Conservation (phyloP, 2,888 invertebrate species). For the Rhagophthalmus giganteus region DNA sequence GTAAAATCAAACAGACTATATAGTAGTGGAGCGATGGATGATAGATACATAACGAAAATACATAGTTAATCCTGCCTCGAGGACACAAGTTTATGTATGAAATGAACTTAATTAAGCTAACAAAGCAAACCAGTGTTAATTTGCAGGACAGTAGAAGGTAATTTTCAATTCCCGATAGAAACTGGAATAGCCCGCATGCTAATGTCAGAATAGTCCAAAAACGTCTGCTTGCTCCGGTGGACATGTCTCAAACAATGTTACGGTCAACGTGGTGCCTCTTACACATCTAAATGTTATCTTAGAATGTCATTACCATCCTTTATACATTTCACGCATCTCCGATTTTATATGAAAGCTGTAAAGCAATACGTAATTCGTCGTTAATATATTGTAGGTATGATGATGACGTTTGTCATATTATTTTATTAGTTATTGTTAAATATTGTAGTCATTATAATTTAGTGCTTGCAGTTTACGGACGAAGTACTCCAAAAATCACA, state of each 20-base stretch:
- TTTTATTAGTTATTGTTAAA: too few species aligned
- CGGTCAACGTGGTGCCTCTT: constrained; percentile 41
- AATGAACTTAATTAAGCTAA: background rate
- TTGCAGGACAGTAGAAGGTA: constrained; percentile 5
- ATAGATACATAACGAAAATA: background rate
- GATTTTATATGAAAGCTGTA: constrained; percentile 16
- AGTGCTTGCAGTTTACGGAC: too few species aligned
- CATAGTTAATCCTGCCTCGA: background rate
- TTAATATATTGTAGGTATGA: too few species aligned
- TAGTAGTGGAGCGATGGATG: background rate
- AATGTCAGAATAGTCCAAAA: constrained; percentile 23
- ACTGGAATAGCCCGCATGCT: constrained; percentile 24
- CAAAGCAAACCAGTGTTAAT: constrained; percentile 1
- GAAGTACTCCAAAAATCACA: too few species aligned
- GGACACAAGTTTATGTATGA: background rate
- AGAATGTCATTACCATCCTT: constrained; percentile 49
- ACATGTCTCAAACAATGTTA: constrained; percentile 47
- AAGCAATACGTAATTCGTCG: too few species aligned
- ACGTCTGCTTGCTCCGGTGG: constrained; percentile 40
- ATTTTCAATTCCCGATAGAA: constrained; percentile 16
- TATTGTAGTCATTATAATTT: too few species aligned
- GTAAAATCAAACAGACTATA: background rate
- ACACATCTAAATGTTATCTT: constrained; percentile 50
- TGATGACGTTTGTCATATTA: too few species aligned
- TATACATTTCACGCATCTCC: constrained; percentile 30